phyloP scores from a whole-genome alignment of 2,888 invertebrate genomes.

The Leucania comma region DNA sequence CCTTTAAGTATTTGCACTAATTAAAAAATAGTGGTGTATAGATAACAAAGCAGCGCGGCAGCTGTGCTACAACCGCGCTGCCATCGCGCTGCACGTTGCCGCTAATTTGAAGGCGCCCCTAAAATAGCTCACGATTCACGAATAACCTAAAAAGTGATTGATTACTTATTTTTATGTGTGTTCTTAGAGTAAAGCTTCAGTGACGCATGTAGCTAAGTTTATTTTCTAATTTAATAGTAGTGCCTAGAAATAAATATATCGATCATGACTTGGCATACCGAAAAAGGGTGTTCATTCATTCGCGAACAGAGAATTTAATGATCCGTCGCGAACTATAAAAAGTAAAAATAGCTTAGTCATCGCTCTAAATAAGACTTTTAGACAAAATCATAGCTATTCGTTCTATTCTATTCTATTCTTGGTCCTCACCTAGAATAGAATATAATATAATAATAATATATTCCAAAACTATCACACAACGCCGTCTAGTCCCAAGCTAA shows the following conservation, averaged over 20 bases:
- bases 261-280: constrained; percentile 45
- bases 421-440: too few species aligned
- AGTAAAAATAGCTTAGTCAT: constrained; percentile 46
- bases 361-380: constrained; percentile 30
- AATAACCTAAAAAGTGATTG: not conserved
- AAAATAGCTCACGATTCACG: too few species aligned
- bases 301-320: constrained; percentile 55
- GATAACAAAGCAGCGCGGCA: too few species aligned
- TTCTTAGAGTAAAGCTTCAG: not conserved
- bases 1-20: too few species aligned
- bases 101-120: too few species aligned
- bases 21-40: too few species aligned
- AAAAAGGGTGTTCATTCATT: constrained; percentile 53
- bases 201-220: not conserved
- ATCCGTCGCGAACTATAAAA: constrained; percentile 31
- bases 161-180: not conserved
- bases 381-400: constrained; percentile 22
- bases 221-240: constrained; percentile 21
- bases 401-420: too few species aligned
- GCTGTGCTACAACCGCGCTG: too few species aligned
- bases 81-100: too few species aligned
- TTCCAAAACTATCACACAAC: too few species aligned
- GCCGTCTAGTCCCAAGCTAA: too few species aligned
- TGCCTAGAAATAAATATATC: constrained; percentile 27
- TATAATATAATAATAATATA: too few species aligned